A percentile compares a stretch with the other conserved stretches of the same genome.
Conservation (phyloP, 2,888 invertebrate genomes). For the Eupithecia vulgata region DNA sequence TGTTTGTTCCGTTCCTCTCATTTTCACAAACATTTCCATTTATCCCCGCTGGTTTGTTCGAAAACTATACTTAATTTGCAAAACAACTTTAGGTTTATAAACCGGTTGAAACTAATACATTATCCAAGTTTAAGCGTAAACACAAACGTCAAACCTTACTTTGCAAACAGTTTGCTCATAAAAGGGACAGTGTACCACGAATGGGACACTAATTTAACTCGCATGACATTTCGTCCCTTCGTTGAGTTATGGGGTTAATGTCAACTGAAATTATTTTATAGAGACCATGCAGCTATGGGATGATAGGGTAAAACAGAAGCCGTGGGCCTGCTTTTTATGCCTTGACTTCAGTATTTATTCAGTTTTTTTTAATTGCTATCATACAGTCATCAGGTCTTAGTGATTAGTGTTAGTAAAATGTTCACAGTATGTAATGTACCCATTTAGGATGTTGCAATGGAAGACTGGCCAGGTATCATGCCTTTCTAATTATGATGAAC, state of each 20-base stretch:
- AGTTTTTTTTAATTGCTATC: too few species aligned
- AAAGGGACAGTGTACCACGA: slow-evolving; percentile 30
- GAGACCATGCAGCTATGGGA: neutral
- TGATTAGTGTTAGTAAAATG: too few species aligned
- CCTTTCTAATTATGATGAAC: too few species aligned
- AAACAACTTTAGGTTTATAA: slow-evolving; percentile 14
- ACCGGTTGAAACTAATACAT: slow-evolving; percentile 30
- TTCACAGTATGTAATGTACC: too few species aligned
- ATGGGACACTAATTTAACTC: slow-evolving; percentile 43
- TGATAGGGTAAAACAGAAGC: neutral
- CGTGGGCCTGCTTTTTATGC: too few species aligned
- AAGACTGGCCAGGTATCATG: too few species aligned
- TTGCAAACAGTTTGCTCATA: slow-evolving; percentile 36
- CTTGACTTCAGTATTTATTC: too few species aligned
- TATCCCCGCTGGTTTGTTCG: neutral
- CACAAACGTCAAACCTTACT: slow-evolving; percentile 40
- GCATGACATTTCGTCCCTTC: slow-evolving; percentile 40
- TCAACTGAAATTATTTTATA: slow-evolving; percentile 31
- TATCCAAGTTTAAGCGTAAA: slow-evolving; percentile 34
- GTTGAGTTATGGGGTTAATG: slow-evolving; percentile 37
- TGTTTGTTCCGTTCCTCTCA: neutral
- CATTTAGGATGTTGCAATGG: too few species aligned
- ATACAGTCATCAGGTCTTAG: too few species aligned
- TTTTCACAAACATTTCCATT: neutral
- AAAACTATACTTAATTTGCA: slow-evolving; percentile 8